Conservation (phyloP, 2,797 vertebrate species). For the Brachyrhaphis roseni region DNA sequence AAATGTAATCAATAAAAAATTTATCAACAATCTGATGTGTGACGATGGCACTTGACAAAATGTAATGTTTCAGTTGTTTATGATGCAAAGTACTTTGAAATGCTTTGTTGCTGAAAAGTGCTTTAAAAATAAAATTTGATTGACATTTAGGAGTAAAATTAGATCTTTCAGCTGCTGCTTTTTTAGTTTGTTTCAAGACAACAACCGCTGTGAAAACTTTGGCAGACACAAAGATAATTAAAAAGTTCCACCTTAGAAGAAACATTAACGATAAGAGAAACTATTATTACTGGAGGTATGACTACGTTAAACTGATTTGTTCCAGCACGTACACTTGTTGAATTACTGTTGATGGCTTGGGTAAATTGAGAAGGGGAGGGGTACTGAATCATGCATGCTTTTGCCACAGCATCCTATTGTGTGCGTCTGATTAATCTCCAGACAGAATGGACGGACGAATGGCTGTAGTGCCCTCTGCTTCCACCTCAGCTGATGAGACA, state of each 20-base stretch:
- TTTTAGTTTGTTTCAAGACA: not conserved
- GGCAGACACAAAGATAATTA: not conserved
- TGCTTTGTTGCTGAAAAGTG: no score
- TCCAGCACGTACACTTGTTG: not conserved
- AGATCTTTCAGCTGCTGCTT: not conserved
- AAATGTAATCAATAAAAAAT: no score
- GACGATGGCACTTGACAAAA: no score
- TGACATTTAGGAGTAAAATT: not conserved
- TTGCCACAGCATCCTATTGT: constrained; percentile 58
- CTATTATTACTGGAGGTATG: not conserved
- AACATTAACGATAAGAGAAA: not conserved
- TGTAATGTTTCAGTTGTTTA: no score
- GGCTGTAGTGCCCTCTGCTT: constrained; percentile 9
- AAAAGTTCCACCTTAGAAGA: not conserved
- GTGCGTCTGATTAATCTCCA: constrained; percentile 72
- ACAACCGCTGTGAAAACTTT: not conserved
- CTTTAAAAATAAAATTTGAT: no score
- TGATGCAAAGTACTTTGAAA: no score
- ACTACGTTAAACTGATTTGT: not conserved
- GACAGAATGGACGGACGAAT: constrained; percentile 33
- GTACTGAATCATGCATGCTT: not conserved
- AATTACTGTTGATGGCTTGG: not conserved
- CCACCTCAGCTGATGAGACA: constrained; percentile 57
- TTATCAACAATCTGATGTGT: no score
- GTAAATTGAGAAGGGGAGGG: not conserved